Conservation (phyloP, 2,888 invertebrate species). For the Nephrotoma flavescens region DNA sequence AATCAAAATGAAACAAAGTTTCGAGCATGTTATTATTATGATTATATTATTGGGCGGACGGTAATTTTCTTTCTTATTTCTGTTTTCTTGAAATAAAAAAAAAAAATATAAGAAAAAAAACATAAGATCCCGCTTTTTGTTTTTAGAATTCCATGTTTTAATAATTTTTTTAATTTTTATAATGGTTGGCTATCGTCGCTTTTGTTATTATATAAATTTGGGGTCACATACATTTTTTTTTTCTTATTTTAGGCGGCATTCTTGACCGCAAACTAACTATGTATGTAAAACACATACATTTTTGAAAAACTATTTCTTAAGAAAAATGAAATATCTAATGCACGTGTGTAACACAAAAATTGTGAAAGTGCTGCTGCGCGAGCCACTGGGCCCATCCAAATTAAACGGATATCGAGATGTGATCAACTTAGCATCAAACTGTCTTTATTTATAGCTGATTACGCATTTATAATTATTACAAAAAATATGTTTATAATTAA, state of each 20-base stretch:
- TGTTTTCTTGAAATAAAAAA: not conserved
- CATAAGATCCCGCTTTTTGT: not conserved
- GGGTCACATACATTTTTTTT: not conserved
- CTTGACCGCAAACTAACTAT: not conserved
- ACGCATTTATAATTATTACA: not conserved
- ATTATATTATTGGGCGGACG: slow-evolving; percentile 4
- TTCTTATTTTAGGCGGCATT: not conserved
- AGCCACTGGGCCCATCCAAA: not conserved
- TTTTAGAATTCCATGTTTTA: not conserved
- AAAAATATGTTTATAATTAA: not conserved
- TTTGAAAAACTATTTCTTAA: not conserved
- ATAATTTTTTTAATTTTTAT: not conserved
- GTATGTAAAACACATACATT: not conserved
- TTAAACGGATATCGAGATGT: not conserved
- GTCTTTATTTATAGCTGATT: not conserved
- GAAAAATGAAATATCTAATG: not conserved
- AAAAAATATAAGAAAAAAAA: not conserved
- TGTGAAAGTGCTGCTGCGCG: not conserved
- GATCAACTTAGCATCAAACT: not conserved
- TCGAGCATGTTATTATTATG: slow-evolving; percentile 2
- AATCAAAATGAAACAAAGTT: not conserved
- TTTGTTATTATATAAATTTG: not conserved
- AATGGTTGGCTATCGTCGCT: not conserved
- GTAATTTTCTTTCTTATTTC: slow-evolving; percentile 2
- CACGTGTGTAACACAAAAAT: not conserved